phyloP scores from a whole-genome alignment of 2,797 vertebrate genomes.

The Parauchenoglanis punctatus region DNA sequence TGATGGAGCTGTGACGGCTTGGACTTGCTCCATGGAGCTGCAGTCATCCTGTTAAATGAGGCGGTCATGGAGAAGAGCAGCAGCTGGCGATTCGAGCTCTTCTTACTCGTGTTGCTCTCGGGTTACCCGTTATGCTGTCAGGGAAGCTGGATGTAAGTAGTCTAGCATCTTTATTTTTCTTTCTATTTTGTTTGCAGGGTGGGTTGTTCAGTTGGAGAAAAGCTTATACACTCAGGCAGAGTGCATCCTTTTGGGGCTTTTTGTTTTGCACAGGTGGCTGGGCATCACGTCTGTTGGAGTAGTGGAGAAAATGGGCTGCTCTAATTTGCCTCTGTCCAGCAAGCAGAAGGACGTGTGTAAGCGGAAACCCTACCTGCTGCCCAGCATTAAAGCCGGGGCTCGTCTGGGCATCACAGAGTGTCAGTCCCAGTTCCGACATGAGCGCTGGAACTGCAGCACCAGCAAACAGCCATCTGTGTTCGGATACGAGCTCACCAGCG shows the following conservation, averaged over 20 bases:
- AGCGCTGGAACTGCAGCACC: constrained; percentile 91
- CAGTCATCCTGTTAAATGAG: constrained; percentile 64
- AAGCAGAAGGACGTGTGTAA: constrained; percentile 86
- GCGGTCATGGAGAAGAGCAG: constrained; percentile 79
- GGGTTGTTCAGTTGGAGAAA: background rate
- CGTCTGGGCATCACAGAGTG: constrained; percentile 88
- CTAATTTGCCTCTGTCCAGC: constrained; percentile 77
- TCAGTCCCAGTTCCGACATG: constrained; percentile 88
- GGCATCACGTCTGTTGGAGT: constrained; percentile 82
- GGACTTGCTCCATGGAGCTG: constrained; percentile 56
- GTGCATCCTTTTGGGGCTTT: background rate
- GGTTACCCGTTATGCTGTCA: constrained; percentile 76
- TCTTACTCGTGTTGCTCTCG: constrained; percentile 77
- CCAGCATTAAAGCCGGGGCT: constrained; percentile 86
- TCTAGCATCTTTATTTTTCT: background rate
- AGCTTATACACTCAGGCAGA: no score
- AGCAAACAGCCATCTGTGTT: constrained; percentile 70
- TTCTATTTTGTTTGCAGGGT: background rate
- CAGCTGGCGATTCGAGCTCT: constrained; percentile 70
- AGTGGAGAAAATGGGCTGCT: constrained; percentile 81
- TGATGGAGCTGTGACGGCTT: constrained; percentile 39
- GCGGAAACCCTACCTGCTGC: constrained; percentile 83
- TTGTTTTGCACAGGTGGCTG: constrained; percentile 80
- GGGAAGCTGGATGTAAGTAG: constrained; percentile 91
- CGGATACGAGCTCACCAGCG: constrained; percentile 83